Conservation (phyloP, 2,113 vertebrate genomes). For the Tricholaema leucomelas region DNA sequence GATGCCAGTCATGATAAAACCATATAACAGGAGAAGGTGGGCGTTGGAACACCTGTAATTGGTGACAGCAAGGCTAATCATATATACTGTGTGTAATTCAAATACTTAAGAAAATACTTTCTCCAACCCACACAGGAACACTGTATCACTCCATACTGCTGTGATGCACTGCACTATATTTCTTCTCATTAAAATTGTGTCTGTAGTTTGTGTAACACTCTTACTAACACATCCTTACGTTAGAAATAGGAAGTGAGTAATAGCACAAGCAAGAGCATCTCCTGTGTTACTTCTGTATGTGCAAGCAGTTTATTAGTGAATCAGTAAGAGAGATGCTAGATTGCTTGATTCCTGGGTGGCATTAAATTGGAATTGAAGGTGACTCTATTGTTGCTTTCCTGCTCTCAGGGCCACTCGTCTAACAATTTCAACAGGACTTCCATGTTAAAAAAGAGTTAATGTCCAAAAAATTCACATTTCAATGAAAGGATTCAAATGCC, state of each 20-base stretch:
- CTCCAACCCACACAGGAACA: conserved; percentile 64
- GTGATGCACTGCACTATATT: conserved; percentile 41
- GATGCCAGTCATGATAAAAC: conserved; percentile 14
- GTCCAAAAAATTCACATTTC: background rate
- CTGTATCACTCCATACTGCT: conserved; percentile 45
- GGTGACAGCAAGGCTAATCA: conserved; percentile 29
- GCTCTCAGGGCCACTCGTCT: background rate
- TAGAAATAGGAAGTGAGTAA: conserved; percentile 59
- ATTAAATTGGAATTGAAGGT: background rate
- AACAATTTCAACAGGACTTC: background rate
- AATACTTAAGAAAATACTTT: conserved; percentile 44
- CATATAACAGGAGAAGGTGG: conserved; percentile 23
- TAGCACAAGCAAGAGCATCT: background rate
- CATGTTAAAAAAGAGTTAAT: background rate
- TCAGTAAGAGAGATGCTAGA: background rate
- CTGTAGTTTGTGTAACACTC: conserved; percentile 52
- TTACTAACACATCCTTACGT: conserved; percentile 27
- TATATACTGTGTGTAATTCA: conserved; percentile 17
- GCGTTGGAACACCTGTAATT: conserved; percentile 34
- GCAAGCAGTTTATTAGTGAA: background rate
- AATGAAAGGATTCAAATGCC: background rate
- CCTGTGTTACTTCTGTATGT: background rate
- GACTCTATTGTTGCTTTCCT: background rate
- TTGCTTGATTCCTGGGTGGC: background rate
- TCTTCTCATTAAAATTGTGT: conserved; percentile 29